Evolutionary conservation across 2,888 invertebrate genomes (phyloP).

Genomic region (Barypeithes pellucidus): DNA sequence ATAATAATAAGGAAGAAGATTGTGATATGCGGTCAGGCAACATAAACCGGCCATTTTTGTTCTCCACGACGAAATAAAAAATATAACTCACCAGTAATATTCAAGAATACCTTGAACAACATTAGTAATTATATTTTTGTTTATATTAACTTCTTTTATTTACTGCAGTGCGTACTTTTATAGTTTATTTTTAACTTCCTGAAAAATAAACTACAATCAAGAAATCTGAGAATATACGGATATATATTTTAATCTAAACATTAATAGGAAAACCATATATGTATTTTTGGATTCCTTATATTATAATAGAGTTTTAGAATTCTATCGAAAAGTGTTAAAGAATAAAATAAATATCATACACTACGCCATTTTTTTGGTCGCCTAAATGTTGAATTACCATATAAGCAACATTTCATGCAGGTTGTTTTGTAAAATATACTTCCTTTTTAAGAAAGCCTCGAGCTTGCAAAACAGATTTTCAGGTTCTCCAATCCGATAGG

Average conservation of each 20-base stretch:
- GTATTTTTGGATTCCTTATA: no score
- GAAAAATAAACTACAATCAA: not conserved
- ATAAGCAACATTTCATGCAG: constrained; percentile 15
- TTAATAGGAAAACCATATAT: no score
- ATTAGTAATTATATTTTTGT: constrained; percentile 38
- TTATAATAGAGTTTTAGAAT: no score
- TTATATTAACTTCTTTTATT: constrained; percentile 23
- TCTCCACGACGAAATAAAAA: constrained; percentile 29
- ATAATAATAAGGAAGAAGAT: constrained; percentile 52
- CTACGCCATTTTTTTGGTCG: not conserved
- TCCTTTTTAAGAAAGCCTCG: constrained; percentile 29
- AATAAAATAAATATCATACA: no score
- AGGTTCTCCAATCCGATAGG: constrained; percentile 36
- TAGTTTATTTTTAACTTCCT: not conserved
- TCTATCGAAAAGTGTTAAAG: no score
- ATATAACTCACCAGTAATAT: constrained; percentile 36
- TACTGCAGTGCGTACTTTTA: constrained; percentile 2
- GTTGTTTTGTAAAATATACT: constrained; percentile 12
- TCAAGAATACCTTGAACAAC: constrained; percentile 41
- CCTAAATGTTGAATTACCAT: constrained; percentile 12
- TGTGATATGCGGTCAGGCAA: constrained; percentile 39
- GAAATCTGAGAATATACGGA: no score
- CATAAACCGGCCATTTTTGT: constrained; percentile 37
- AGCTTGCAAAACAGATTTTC: constrained; percentile 39
- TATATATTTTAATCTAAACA: no score